Base-by-base conservation (phyloP, 2,888 invertebrate species). In the Pristionchus arcanus region DNA sequence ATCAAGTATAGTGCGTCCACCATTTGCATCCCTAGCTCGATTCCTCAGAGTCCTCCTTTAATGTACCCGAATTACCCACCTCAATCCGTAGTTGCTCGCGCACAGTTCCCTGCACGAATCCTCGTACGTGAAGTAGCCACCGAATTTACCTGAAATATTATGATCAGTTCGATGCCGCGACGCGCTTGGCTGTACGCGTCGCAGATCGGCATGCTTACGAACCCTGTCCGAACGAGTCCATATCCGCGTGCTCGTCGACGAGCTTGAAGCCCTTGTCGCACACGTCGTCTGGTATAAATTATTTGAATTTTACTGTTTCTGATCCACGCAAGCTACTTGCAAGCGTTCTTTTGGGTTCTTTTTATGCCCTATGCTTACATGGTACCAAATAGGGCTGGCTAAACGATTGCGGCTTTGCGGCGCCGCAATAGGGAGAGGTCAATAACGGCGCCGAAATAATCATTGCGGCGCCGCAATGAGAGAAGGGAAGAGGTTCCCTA, bases 151-250 rank as follows among this genome's bases (percentile, higher is more conserved):
- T 71, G 71, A 87, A 49, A 11, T 1, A n/a, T 31, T 34, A 15
- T 9, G 19, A 13, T 81, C 16, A 42, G 5, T 81, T n/a, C 28
- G n/a, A n/a, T 37, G 37, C 28, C 28, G 13, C 68, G 31, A 34
- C 71, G 31, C 28, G 34, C n/a, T 2, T n/a, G 4, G 28, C 19
- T 11, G 34, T 16, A 74, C 15, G 68, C 15, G 37, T 74, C 34
- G 16, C 68, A 15, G 9, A 4, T 34, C 34, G 34, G 15, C 1
- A n/a, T 25, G 1, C 15, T 19, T 28, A 85, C 59, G 85, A 55
- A 86, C 86, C 86, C 31, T 86, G 86, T 66, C 86, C 86, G 42
- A 86, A 86, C 16, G 86, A 86, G 42, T 21, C 66, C 86, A 86
- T 86, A 28, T 86, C 66, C 4, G 66, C 86, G 28, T 86, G 86